Evolutionary conservation across 1,140 invertebrate species (phyloP).

Genomic region (Drosophila asahinai): DNA sequence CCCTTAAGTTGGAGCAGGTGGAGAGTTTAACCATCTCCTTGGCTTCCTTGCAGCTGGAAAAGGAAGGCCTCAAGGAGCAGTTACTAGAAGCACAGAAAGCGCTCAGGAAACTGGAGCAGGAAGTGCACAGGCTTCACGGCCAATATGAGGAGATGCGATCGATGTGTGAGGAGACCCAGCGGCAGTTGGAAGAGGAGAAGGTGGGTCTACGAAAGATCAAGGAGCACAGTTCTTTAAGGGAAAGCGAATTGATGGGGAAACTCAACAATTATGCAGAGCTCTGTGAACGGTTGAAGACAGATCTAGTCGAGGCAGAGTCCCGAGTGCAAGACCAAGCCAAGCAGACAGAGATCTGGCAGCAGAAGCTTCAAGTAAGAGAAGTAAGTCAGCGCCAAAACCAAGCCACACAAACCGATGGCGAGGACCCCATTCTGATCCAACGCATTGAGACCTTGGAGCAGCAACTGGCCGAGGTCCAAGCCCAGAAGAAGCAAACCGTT

Average conservation of each 20-base stretch:
- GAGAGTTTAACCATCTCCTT: conserved; percentile 43
- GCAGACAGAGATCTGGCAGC: conserved; percentile 23
- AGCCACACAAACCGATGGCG: conserved; percentile 27
- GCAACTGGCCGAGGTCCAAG: conserved; percentile 48
- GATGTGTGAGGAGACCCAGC: conserved; percentile 51
- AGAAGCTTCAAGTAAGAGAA: conserved; percentile 11
- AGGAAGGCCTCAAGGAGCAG: conserved; percentile 20
- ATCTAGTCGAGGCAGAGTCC: conserved; percentile 30
- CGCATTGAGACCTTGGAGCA: conserved; percentile 63
- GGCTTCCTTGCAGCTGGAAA: conserved; percentile 39
- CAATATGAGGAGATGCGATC: conserved; percentile 53
- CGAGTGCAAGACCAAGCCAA: conserved; percentile 20
- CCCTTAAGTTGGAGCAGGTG: conserved; percentile 59
- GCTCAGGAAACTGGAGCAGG: conserved; percentile 46
- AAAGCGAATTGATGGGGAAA: conserved; percentile 35
- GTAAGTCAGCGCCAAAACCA: conserved; percentile 16
- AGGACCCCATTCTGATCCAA: conserved; percentile 28
- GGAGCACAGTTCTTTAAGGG: conserved; percentile 26
- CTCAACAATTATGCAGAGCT: conserved; percentile 45
- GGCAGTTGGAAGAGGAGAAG: conserved; percentile 42
- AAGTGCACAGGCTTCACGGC: conserved; percentile 38
- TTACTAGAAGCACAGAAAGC: conserved; percentile 26
- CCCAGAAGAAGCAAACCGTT: conserved; percentile 65
- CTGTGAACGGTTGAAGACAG: conserved; percentile 33
- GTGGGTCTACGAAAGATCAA: conserved; percentile 35